These are phyloP conservation scores for Poecilia velifera DNA, from an alignment of 2,797 vertebrate genomes.

Conservation along the genomic window DNA sequence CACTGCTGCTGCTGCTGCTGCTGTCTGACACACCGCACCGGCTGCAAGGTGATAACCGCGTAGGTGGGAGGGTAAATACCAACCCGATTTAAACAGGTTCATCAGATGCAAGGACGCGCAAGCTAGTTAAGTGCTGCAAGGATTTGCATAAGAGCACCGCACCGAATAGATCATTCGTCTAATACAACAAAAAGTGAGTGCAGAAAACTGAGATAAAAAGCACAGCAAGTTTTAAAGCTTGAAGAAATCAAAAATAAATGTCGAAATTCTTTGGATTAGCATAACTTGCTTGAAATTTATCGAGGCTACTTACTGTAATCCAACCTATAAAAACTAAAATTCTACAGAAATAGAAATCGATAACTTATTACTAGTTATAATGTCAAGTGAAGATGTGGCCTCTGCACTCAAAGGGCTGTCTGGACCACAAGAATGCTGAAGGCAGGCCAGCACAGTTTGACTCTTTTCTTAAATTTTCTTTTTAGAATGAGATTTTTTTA, in stretches of 20 bases:
- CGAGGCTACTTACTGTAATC: background rate
- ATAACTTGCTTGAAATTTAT: too few species aligned
- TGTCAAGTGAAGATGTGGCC: background rate
- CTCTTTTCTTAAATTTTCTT: background rate
- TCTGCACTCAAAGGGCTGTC: background rate
- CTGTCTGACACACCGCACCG: background rate
- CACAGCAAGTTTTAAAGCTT: background rate
- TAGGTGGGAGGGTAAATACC: background rate
- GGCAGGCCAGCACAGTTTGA: background rate
- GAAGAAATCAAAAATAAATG: background rate
- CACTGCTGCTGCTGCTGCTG: background rate
- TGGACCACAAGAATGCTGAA: background rate
- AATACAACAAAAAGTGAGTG: background rate
- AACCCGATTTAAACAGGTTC: background rate
- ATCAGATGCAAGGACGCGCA: conserved; percentile 1
- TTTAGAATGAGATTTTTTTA: background rate
- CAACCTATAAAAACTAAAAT: background rate
- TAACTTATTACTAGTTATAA: background rate
- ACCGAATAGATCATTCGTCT: background rate
- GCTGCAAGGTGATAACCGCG: background rate
- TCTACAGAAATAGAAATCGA: background rate
- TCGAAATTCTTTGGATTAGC: background rate
- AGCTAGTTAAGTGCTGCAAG: background rate
- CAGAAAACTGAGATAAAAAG: background rate
- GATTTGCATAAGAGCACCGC: background rate